phyloP scores from a whole-genome alignment of 2,888 invertebrate genomes.

The Pemphredon lugubris region DNA sequence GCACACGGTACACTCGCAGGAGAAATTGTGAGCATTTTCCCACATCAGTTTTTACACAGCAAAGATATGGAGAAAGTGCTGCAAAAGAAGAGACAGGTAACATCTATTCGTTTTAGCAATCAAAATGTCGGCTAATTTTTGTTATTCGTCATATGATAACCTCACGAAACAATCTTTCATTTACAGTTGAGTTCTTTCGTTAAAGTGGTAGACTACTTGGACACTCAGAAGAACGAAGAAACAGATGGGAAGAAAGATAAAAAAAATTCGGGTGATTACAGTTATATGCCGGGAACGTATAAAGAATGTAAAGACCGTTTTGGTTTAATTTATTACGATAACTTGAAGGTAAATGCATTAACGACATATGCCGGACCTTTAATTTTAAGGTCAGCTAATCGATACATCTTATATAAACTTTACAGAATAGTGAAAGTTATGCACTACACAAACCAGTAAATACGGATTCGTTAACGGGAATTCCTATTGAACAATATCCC shows the following conservation, averaged over 20 bases:
- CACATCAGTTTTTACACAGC: conserved; percentile 78
- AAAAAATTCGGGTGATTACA: conserved; percentile 63
- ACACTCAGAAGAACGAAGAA: conserved; percentile 19
- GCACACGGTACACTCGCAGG: conserved; percentile 82
- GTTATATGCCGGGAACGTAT: conserved; percentile 74
- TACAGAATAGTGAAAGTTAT: conserved; percentile 5
- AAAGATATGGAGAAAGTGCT: conserved; percentile 73
- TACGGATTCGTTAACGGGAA: conserved; percentile 65
- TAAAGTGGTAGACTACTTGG: conserved; percentile 69
- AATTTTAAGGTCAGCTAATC: too few species aligned
- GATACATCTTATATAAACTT: too few species aligned
- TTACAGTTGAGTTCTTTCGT: conserved; percentile 70
- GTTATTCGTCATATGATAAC: not conserved
- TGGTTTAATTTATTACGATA: conserved; percentile 76
- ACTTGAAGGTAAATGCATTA: conserved; percentile 62
- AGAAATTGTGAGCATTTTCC: conserved; percentile 81
- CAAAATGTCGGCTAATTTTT: too few species aligned
- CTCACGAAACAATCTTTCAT: not conserved
- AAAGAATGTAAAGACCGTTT: conserved; percentile 73
- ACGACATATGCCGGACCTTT: too few species aligned
- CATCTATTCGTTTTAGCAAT: too few species aligned
- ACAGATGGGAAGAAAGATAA: conserved; percentile 50
- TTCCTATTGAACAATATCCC: conserved; percentile 77
- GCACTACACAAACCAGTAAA: conserved; percentile 12
- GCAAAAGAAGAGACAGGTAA: conserved; percentile 73